phyloP scores from a whole-genome alignment of 1,140 invertebrate genomes.

The Wiebesia pumilae region DNA sequence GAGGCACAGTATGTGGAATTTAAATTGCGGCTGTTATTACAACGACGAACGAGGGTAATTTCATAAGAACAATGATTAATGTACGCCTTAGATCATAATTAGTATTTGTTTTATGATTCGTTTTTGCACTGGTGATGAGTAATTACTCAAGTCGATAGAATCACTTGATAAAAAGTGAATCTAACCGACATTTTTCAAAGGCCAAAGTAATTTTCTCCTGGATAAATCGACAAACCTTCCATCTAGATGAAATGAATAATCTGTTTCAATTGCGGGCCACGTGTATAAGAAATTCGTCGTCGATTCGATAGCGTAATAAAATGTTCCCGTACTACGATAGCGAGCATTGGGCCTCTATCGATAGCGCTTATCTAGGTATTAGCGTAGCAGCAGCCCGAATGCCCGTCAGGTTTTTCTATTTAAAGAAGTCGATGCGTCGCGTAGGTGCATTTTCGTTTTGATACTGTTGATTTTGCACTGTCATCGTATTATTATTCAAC shows the following conservation, averaged over 20 bases:
- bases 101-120: background rate
- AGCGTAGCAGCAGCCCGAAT: no score
- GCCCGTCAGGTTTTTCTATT: no score
- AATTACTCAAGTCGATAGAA: background rate
- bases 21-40: background rate
- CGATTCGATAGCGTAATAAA: no score
- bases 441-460: background rate
- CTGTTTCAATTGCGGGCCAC: no score
- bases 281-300: background rate
- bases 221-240: background rate
- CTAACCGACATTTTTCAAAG: background rate
- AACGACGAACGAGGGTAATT: background rate
- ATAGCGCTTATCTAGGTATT: no score
- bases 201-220: background rate
- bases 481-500: constrained; percentile 4
- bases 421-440: background rate
- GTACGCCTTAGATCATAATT: background rate
- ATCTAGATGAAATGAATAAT: no score
- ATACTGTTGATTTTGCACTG: background rate
- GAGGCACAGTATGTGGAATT: background rate
- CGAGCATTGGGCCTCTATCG: no score
- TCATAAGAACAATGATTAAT: background rate
- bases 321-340: no score
- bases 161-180: background rate
- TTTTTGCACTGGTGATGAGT: background rate